Base-by-base conservation (phyloP, 2,113 vertebrate genomes). In the Centrocercus urophasianus region DNA sequence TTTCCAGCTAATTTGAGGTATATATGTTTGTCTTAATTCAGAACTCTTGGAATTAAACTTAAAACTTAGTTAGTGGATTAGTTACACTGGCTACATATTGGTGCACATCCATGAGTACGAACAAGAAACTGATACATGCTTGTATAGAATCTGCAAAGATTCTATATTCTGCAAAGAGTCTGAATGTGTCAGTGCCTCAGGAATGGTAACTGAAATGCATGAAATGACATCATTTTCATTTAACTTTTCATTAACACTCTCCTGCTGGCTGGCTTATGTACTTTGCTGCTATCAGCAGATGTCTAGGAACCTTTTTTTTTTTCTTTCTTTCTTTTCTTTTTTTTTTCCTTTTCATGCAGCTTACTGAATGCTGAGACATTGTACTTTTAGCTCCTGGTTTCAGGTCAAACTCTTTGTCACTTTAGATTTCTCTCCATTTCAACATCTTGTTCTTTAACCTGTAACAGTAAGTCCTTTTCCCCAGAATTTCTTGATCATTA, bases 51-150 rank as follows among this genome's bases (percentile, higher is more conserved):
- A 75, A 52, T 70, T 47, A 45, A 12, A 30, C 13, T 73, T 83
- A 43, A 65, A 83, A 70, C 7, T 56, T 25, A 64, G 13, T 21
- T 28, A 57, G 59, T 34, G 19, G 1, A 15, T 66, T 77, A n/a
- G 10, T 71, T 74, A 42, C 25, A 24, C 19, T n/a, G 61, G 4
- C 9, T 84, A 36, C n/a, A 18, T 48, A 10, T 1, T 89, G 38
- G 3, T 27, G 18, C 32, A 21, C 0, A 0, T 54, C 42, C 8
- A 16, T 27, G n/a, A 84, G 11, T 34, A 19, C 17, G 60, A 47
- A 82, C 60, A 38, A 78, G 30, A 78, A 69, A 13, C 19, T 10
- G 47, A 48, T 28, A 30, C 1, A 10, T 15, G 16, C 43, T 82
- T 43, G 48, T 17, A 56, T 8, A 54, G 25, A 75, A 63, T 79